These are phyloP conservation scores for Colletes gigas DNA, from an alignment of 1,140 invertebrate species.

Conservation along the genomic window DNA sequence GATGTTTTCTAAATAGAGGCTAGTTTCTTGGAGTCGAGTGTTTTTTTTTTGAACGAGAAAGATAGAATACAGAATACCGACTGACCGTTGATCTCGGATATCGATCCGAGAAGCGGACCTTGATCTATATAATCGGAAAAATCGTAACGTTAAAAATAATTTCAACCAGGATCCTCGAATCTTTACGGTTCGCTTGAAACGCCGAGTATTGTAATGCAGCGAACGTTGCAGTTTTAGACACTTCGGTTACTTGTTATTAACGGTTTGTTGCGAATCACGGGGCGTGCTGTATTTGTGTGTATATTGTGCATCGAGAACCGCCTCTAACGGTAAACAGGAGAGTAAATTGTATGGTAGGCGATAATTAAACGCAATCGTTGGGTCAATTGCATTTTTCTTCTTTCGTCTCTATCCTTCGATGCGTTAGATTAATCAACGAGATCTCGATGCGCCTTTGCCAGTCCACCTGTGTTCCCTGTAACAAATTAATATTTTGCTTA, in stretches of 20 bases:
- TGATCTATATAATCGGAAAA: no score
- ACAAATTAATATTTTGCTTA: slow-evolving; percentile 10
- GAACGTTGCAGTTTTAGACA: slow-evolving; percentile 49
- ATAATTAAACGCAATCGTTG: slow-evolving; percentile 51
- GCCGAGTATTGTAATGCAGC: slow-evolving; percentile 14
- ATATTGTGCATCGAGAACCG: slow-evolving; percentile 32
- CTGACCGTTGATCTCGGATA: no score
- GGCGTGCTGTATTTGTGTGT: slow-evolving; percentile 54
- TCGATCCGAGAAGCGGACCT: no score
- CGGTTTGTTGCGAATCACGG: slow-evolving; percentile 51
- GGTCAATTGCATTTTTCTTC: slow-evolving; percentile 11
- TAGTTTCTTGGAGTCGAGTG: no score
- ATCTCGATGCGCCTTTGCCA: background rate
- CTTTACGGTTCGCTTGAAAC: slow-evolving; percentile 58
- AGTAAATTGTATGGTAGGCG: slow-evolving; percentile 29
- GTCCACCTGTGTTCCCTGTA: background rate
- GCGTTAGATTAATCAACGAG: slow-evolving; percentile 2
- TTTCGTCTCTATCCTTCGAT: background rate
- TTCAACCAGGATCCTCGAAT: slow-evolving; percentile 14
- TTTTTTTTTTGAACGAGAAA: no score
- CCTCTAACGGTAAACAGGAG: slow-evolving; percentile 57
- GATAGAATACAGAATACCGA: no score
- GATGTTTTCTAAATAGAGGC: no score
- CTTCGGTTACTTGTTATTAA: slow-evolving; percentile 53
- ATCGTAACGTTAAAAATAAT: background rate